Percentiles rank a stretch among this genome's conserved stretches.
phyloP scores from a whole-genome alignment of 2,797 vertebrate species.

The Leptodactylus fallax region DNA sequence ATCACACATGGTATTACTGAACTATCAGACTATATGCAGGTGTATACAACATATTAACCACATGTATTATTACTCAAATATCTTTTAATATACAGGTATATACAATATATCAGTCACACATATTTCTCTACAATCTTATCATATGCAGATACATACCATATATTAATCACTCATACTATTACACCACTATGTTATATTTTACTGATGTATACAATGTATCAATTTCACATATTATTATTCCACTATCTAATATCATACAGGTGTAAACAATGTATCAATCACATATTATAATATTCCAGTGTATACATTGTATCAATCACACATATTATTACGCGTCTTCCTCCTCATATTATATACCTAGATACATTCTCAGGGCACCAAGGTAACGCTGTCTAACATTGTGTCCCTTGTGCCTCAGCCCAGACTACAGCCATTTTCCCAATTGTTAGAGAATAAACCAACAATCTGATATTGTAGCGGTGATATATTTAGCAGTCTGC shows the following conservation, averaged over 20 bases:
- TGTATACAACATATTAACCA: not conserved
- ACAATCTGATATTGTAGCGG: conserved; percentile 15
- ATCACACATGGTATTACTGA: not conserved
- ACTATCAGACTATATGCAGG: not conserved
- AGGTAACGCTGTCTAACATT: no score
- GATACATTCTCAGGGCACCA: not conserved
- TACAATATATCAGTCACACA: no score
- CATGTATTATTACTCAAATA: no score
- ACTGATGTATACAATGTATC: not conserved
- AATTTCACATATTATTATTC: no score
- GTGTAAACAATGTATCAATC: not conserved
- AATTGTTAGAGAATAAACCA: not conserved
- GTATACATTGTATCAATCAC: no score
- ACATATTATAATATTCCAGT: not conserved
- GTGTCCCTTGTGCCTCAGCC: not conserved
- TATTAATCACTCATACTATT: no score
- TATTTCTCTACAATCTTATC: no score
- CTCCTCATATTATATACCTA: no score
- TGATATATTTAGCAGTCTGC: not conserved
- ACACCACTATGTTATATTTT: no score
- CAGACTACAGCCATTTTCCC: not conserved
- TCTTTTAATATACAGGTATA: no score
- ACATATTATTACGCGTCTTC: not conserved
- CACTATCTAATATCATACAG: no score
- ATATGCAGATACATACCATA: no score